phyloP scores from a whole-genome alignment of 2,797 vertebrate species.

The Premnoplex brunnescens region DNA sequence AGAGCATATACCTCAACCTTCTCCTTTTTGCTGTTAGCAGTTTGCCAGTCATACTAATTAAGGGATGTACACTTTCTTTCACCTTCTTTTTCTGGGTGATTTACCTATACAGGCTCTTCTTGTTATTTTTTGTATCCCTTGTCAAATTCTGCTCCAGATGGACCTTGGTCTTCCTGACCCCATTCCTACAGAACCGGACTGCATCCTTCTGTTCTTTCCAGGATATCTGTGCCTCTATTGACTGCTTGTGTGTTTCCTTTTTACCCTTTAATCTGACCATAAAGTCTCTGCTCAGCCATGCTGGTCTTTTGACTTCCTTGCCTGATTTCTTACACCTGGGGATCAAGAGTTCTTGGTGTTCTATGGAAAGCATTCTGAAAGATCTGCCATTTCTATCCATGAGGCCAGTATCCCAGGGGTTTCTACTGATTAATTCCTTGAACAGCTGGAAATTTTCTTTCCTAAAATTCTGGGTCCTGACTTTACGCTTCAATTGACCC shows the following conservation, averaged over 20 bases:
- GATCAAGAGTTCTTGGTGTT: background rate
- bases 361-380: rapidly evolving
- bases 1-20: background rate
- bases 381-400: background rate
- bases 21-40: background rate
- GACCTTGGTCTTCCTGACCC: background rate
- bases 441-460: background rate
- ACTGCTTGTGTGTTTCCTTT: background rate
- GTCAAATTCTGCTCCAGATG: background rate
- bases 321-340: background rate
- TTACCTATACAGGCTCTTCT: background rate
- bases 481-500: background rate
- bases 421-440: background rate
- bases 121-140: background rate
- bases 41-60: background rate
- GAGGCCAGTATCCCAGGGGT: background rate
- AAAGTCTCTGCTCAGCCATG: background rate
- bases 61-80: background rate
- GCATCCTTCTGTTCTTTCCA: background rate
- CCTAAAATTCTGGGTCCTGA: background rate
- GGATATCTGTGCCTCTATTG: background rate
- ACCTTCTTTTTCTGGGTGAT: background rate
- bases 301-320: background rate
- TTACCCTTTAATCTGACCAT: background rate
- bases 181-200: too few species aligned